Evolutionary conservation across 1,140 invertebrate genomes (phyloP).

Genomic region (Drosophila serrata): DNA sequence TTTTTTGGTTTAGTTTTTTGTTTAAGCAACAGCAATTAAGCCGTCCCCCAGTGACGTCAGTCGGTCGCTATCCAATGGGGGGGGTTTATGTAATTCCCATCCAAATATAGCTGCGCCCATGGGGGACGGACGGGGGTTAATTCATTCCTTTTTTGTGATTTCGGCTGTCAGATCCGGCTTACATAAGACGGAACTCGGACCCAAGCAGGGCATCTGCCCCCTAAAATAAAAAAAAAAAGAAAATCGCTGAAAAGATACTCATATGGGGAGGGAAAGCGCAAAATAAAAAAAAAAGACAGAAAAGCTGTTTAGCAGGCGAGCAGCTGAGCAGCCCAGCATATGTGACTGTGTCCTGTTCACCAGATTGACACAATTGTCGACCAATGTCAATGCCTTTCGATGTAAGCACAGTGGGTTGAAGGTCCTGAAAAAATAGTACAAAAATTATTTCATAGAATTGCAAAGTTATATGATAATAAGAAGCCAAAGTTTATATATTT

Average conservation of each 20-base stretch:
- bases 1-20: slow-evolving; percentile 16
- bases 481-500: too few relatives aligned
- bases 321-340: slow-evolving; percentile 52
- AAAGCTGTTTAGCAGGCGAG: slow-evolving; percentile 29
- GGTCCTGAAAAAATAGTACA: neutral
- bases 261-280: too few relatives aligned
- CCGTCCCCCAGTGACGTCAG: slow-evolving; percentile 49
- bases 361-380: slow-evolving; percentile 76
- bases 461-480: too few relatives aligned
- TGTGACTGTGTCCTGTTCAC: slow-evolving; percentile 40
- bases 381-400: slow-evolving; percentile 79
- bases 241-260: slow-evolving; percentile 7
- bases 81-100: slow-evolving; percentile 34
- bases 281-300: neutral
- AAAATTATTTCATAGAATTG: too few relatives aligned
- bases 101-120: slow-evolving; percentile 11
- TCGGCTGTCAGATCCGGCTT: slow-evolving; percentile 45
- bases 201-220: neutral
- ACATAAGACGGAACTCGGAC: slow-evolving; percentile 37
- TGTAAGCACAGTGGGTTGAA: slow-evolving; percentile 33
- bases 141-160: slow-evolving; percentile 31
- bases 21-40: slow-evolving; percentile 41
- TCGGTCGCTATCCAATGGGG: neutral
- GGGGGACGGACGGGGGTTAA: slow-evolving; percentile 10
- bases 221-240: neutral